phyloP scores from a whole-genome alignment of 1,140 invertebrate species.

The Heliconius melpomene region DNA sequence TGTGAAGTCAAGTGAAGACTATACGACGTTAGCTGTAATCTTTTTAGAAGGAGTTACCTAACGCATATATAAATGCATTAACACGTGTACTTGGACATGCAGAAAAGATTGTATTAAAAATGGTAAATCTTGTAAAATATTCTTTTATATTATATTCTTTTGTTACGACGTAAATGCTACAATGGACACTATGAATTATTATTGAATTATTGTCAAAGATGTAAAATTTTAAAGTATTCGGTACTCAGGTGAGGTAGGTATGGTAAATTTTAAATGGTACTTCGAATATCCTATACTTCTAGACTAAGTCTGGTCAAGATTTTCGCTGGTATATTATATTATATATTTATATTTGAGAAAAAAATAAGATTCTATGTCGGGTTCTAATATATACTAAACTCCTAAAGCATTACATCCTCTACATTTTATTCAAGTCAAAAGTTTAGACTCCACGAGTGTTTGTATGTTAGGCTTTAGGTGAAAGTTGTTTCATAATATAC shows the following conservation, averaged over 20 bases:
- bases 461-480: too few species aligned
- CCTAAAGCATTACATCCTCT: too few species aligned
- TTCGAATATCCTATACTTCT: too few species aligned
- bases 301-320: too few species aligned
- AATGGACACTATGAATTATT: not conserved
- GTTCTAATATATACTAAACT: too few species aligned
- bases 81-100: constrained; percentile 35
- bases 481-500: too few species aligned
- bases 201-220: not conserved
- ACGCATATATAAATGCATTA: constrained; percentile 35
- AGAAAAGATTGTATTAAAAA: constrained; percentile 34
- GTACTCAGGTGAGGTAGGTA: not conserved
- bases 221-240: not conserved
- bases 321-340: too few species aligned
- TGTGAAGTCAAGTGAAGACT: constrained; percentile 23
- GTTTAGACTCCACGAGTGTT: too few species aligned
- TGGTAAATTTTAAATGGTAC: too few species aligned
- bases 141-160: not conserved
- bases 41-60: constrained; percentile 41
- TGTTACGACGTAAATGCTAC: not conserved
- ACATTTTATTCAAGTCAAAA: too few species aligned
- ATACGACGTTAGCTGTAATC: constrained; percentile 33
- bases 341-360: too few species aligned
- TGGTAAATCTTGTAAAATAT: constrained; percentile 14
- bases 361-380: too few species aligned